A percentile compares a stretch with the other conserved stretches of the same genome.
Evolutionary conservation across 2,113 vertebrate genomes (phyloP).

Genomic region (Thalassoma bifasciatum): DNA sequence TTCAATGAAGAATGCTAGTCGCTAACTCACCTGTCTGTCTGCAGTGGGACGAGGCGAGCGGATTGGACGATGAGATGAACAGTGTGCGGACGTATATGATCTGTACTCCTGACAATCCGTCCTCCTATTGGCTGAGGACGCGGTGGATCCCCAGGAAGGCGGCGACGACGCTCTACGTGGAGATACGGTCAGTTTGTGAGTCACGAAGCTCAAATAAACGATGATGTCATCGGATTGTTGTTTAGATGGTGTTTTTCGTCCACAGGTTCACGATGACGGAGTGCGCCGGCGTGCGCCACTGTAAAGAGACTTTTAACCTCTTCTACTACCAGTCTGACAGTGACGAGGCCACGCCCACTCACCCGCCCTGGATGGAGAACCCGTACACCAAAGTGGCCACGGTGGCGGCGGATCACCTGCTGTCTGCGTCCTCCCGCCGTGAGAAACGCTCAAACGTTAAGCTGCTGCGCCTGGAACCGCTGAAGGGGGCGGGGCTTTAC

Average conservation of each 20-base stretch:
- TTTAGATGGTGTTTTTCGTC: not conserved
- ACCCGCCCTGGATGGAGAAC: slow-evolving; percentile 88
- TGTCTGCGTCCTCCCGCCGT: slow-evolving; percentile 21
- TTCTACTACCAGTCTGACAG: slow-evolving; percentile 80
- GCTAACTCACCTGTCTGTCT: not conserved
- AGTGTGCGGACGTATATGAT: slow-evolving; percentile 88
- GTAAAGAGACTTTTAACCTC: slow-evolving; percentile 89
- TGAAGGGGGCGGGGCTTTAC: slow-evolving; percentile 84
- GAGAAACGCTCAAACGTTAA: slow-evolving; percentile 83
- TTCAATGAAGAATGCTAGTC: not conserved
- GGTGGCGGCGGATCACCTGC: slow-evolving; percentile 86
- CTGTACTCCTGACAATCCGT: slow-evolving; percentile 73
- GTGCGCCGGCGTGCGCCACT: slow-evolving; percentile 84
- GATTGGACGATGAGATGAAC: slow-evolving; percentile 85
- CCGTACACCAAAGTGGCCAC: slow-evolving; percentile 86
- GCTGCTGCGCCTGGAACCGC: slow-evolving; percentile 80
- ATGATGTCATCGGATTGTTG: not conserved
- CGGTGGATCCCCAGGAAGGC: slow-evolving; percentile 79
- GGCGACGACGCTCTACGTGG: slow-evolving; percentile 84
- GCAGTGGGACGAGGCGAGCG: slow-evolving; percentile 90
- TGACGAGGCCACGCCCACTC: slow-evolving; percentile 78
- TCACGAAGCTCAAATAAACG: not conserved
- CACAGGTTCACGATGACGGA: slow-evolving; percentile 87
- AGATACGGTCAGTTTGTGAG: slow-evolving; percentile 75
- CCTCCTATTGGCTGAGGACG: slow-evolving; percentile 87